phyloP scores from a whole-genome alignment of 2,113 vertebrate genomes.

The Eubucco bourcierii region DNA sequence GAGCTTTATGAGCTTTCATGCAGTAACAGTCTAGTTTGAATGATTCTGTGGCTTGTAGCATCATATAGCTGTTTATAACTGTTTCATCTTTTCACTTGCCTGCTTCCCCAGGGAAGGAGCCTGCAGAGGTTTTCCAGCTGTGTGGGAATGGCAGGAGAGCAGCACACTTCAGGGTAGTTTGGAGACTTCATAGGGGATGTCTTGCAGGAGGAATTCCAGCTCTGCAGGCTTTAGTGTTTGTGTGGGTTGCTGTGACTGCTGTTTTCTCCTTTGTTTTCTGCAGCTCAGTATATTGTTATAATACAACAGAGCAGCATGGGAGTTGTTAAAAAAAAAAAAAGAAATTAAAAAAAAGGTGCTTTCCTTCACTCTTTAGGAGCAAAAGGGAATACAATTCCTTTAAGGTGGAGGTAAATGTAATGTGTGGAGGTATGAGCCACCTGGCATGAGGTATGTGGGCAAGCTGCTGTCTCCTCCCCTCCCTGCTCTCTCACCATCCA shows the following conservation, averaged over 20 bases:
- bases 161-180: accelerated
- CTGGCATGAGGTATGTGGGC: conserved; percentile 2
- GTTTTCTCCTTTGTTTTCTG: conserved; percentile 26
- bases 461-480: neutral
- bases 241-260: neutral
- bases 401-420: neutral
- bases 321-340: neutral
- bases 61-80: neutral
- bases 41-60: neutral
- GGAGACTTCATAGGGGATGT: neutral
- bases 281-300: neutral
- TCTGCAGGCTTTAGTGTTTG: neutral
- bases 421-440: neutral
- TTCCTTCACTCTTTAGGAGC: neutral
- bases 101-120: neutral
- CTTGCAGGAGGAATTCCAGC: neutral
- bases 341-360: no score
- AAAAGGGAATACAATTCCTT: neutral
- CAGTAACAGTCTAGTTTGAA: neutral
- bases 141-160: neutral
- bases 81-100: neutral
- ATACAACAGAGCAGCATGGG: neutral
- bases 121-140: neutral
- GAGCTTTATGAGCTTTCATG: neutral
- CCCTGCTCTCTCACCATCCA: conserved; percentile 21